A percentile compares a stretch with the other conserved stretches of the same genome.
Evolutionary conservation across 2,113 vertebrate genomes (phyloP).

Genomic region (Datnioides undecimradiatus): DNA sequence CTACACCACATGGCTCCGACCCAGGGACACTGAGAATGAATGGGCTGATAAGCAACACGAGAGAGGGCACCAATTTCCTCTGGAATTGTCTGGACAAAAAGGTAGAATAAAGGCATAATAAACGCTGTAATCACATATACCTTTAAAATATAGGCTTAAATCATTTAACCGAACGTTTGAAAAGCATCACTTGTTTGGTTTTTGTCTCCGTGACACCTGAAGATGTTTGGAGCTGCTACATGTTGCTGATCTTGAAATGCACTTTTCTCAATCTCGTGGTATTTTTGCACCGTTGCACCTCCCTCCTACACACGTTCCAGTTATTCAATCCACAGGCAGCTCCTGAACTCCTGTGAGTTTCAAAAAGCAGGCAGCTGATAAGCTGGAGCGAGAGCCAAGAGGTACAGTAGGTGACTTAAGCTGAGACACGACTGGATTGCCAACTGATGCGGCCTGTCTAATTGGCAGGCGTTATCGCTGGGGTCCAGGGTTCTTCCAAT

Average conservation of each 20-base stretch:
- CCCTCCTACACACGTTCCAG: neutral
- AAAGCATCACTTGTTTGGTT: neutral
- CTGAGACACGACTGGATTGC: conserved; percentile 28
- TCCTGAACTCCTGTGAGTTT: conserved; percentile 21
- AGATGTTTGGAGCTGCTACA: neutral
- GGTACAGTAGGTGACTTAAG: conserved; percentile 52
- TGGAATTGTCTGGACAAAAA: neutral
- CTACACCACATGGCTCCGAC: neutral
- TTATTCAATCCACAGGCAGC: conserved; percentile 11
- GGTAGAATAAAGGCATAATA: neutral
- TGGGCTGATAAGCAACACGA: neutral
- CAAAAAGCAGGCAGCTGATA: conserved; percentile 23
- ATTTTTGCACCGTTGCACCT: neutral
- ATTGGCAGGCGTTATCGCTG: conserved; percentile 56
- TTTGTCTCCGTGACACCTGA: neutral
- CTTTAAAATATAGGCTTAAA: neutral
- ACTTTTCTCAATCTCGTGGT: neutral
- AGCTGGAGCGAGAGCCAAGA: conserved; percentile 22
- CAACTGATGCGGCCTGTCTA: conserved; percentile 39
- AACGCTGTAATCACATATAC: neutral
- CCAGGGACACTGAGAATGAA: conserved; percentile 11
- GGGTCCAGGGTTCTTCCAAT: conserved; percentile 62
- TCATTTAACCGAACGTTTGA: neutral
- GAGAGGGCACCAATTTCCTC: neutral
- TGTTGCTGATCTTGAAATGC: neutral